Evolutionary conservation across 1,140 invertebrate species (phyloP).

Genomic region (Anoplophora glabripennis): DNA sequence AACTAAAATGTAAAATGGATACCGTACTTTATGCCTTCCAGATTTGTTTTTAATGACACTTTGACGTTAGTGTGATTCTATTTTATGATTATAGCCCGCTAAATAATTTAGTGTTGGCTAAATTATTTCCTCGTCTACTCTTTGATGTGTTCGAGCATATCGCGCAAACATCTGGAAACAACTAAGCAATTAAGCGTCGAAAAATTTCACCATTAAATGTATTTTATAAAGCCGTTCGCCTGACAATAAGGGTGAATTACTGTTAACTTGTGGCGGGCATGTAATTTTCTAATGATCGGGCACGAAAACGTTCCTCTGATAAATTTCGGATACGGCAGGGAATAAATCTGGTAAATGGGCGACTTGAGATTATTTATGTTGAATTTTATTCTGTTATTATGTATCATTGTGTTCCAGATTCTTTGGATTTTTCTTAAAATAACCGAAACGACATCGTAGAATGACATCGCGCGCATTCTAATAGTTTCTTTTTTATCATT

Average conservation of each 20-base stretch:
- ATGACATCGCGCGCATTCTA: too few relatives aligned
- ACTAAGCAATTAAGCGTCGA: conserved; percentile 31
- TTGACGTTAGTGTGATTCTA: conserved; percentile 33
- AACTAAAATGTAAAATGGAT: conserved; percentile 6
- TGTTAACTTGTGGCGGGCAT: conserved; percentile 2
- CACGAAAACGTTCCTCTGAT: too few relatives aligned
- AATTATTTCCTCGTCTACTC: conserved; percentile 37
- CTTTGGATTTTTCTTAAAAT: too few relatives aligned
- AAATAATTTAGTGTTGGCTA: conserved; percentile 36
- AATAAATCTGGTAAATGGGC: too few relatives aligned
- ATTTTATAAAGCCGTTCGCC: conserved; percentile 7
- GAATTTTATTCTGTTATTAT: too few relatives aligned
- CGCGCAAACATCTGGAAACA: conserved; percentile 32
- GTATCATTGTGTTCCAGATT: too few relatives aligned
- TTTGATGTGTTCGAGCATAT: conserved; percentile 28
- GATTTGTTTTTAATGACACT: conserved; percentile 39
- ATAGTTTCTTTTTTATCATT: too few relatives aligned
- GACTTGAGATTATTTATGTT: too few relatives aligned
- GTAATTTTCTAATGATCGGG: too few relatives aligned
- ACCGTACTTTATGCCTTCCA: conserved; percentile 39
- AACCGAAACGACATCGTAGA: too few relatives aligned
- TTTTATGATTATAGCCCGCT: conserved; percentile 38
- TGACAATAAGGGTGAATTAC: conserved; percentile 10
- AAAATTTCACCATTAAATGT: conserved; percentile 15
- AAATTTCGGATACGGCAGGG: too few relatives aligned